Evolutionary conservation across 92 coral and sea anemone species (phyloP).

Genomic region (Parazoanthus darwini): DNA sequence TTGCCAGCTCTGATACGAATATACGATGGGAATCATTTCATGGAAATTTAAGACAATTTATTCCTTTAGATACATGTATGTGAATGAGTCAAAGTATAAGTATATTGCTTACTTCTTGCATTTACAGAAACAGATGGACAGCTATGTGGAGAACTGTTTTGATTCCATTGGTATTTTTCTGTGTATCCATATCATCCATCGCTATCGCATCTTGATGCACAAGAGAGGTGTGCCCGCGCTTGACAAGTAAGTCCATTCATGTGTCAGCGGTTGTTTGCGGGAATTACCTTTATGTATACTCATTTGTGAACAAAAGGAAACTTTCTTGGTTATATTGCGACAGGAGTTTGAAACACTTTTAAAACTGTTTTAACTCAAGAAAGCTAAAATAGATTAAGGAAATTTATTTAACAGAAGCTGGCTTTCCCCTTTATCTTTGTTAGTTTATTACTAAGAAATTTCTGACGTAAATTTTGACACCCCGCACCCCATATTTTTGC

Average conservation of each 20-base stretch:
- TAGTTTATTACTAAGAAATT: no score
- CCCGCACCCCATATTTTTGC: no score
- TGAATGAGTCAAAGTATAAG: neutral
- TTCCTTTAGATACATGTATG: neutral
- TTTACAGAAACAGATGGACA: conserved; percentile 96
- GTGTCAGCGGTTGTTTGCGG: neutral
- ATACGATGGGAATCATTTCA: neutral
- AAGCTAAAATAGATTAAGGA: no score
- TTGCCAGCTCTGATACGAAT: no score
- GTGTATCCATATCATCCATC: conserved; percentile 93
- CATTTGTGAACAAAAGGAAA: neutral
- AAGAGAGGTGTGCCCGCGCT: conserved; percentile 96
- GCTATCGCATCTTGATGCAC: conserved; percentile 97
- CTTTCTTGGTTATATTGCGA: neutral
- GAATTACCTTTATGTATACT: neutral
- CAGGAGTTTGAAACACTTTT: neutral
- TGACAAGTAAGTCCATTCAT: conserved; percentile 74
- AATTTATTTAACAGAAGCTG: no score
- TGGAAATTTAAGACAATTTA: neutral
- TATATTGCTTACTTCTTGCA: neutral
- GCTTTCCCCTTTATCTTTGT: no score
- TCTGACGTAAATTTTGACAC: no score
- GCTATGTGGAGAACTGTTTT: conserved; percentile 87
- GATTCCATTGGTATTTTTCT: conserved; percentile 96
- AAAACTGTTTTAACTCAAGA: no score